Evolutionary conservation across 2,113 vertebrate species (phyloP).

Genomic region (Corydoras maculifer): DNA sequence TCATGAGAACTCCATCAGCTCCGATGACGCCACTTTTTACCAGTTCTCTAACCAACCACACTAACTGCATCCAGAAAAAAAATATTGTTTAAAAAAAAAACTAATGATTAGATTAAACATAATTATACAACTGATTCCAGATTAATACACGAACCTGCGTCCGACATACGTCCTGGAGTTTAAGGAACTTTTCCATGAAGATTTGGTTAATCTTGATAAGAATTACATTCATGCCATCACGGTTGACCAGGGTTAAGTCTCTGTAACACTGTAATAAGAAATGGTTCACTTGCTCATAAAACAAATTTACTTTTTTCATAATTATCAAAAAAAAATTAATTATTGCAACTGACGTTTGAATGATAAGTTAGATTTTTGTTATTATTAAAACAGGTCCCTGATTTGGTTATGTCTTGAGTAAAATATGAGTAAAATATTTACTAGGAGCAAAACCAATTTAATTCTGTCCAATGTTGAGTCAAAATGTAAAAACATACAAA

Average conservation of each 20-base stretch:
- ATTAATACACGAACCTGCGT: conserved; percentile 59
- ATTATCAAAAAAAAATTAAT: too few relatives aligned
- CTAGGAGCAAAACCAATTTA: too few relatives aligned
- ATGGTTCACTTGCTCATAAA: too few relatives aligned
- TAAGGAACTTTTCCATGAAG: conserved; percentile 92
- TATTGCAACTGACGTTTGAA: too few relatives aligned
- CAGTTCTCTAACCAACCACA: conserved; percentile 88
- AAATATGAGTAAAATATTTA: too few relatives aligned
- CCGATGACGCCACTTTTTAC: conserved; percentile 88
- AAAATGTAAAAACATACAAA: too few relatives aligned
- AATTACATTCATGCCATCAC: conserved; percentile 86
- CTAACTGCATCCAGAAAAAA: conserved; percentile 64
- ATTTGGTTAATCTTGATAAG: conserved; percentile 94
- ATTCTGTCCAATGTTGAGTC: too few relatives aligned
- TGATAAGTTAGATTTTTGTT: too few relatives aligned
- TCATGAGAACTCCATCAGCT: conserved; percentile 88
- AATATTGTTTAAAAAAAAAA: background rate
- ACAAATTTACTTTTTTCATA: too few relatives aligned
- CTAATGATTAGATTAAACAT: background rate
- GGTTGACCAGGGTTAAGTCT: conserved; percentile 83
- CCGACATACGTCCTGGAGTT: conserved; percentile 81
- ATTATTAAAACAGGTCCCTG: too few relatives aligned
- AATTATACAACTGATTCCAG: too few relatives aligned
- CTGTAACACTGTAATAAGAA: conserved; percentile 76
- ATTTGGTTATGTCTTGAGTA: too few relatives aligned